A percentile compares a stretch with the other conserved stretches of the same genome.
Evolutionary conservation across 2,113 vertebrate species (phyloP).

Genomic region (Gymnarchus niloticus): DNA sequence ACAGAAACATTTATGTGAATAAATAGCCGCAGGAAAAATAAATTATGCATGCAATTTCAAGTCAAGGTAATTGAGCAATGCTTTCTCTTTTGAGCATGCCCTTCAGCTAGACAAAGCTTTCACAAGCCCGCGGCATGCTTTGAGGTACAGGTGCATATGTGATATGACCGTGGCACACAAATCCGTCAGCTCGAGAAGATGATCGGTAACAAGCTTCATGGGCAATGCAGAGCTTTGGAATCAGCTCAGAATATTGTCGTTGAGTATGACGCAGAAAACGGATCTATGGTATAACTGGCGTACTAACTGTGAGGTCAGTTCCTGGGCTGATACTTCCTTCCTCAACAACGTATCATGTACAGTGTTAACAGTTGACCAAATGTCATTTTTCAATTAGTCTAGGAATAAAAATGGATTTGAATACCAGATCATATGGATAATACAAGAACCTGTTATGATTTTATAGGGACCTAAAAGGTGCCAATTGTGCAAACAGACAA

Average conservation of each 20-base stretch:
- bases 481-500: background rate
- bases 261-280: background rate
- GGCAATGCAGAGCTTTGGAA: background rate
- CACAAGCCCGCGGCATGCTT: background rate
- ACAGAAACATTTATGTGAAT: background rate
- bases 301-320: background rate
- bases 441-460: background rate
- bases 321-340: background rate
- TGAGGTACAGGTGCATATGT: background rate
- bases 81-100: background rate
- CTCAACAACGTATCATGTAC: background rate
- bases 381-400: background rate
- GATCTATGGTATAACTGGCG: background rate
- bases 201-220: too few relatives aligned
- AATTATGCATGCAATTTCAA: background rate
- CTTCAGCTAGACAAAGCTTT: background rate
- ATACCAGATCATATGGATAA: background rate
- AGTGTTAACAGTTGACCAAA: background rate
- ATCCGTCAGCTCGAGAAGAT: background rate
- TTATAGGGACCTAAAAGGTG: background rate
- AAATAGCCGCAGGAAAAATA: background rate
- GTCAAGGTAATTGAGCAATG: background rate
- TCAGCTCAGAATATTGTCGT: rapidly evolving
- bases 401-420: background rate
- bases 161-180: background rate